phyloP scores from a whole-genome alignment of 2,888 invertebrate genomes.

The Oscheius myriophilus region DNA sequence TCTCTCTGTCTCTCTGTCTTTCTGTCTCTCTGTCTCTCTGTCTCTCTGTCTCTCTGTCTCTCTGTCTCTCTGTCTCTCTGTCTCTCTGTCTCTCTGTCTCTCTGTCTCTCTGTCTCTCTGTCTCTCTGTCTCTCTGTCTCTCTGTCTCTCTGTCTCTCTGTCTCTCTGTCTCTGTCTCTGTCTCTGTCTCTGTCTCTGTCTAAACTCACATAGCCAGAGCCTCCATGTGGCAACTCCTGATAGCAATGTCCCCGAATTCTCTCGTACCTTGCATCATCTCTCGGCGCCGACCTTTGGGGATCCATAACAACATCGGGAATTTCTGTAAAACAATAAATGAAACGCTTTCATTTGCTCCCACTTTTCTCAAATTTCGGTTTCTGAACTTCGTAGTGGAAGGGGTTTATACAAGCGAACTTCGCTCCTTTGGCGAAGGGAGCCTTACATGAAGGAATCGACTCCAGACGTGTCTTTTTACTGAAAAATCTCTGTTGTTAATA shows the following conservation, averaged over 20 bases:
- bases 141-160: neutral
- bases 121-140: neutral
- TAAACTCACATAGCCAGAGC: neutral
- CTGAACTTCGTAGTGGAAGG: constrained; percentile 11
- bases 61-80: neutral
- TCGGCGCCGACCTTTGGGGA: no score
- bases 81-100: neutral
- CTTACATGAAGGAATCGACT: neutral
- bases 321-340: no score
- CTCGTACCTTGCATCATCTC: neutral
- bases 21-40: neutral
- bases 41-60: neutral
- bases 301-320: no score
- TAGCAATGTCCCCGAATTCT: constrained; percentile 15
- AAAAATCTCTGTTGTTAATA: neutral
- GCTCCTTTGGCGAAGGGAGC: neutral
- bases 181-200: neutral
- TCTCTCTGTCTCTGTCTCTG: neutral
- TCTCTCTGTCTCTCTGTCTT: constrained; percentile 5
- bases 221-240: neutral
- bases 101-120: neutral
- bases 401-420: constrained; percentile 15
- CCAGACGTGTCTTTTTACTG: constrained; percentile 10
- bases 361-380: neutral
- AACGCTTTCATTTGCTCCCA: neutral